These are phyloP conservation scores for Gandaritis pyraliata DNA, from an alignment of 2,888 invertebrate genomes.

Conservation along the genomic window DNA sequence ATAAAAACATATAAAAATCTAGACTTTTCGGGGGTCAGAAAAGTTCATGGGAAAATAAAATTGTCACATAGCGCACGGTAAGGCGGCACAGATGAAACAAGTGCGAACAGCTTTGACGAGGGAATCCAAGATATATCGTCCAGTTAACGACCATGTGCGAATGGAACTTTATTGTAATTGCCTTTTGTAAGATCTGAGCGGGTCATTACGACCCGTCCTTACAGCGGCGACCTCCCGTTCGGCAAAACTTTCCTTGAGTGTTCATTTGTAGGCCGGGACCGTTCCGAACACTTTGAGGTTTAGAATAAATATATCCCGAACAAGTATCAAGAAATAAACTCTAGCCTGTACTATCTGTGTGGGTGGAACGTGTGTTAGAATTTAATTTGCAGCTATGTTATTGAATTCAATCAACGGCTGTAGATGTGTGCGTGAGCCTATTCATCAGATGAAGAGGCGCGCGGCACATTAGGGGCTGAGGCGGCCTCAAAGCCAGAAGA, in stretches of 20 bases:
- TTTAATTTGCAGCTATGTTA: slow-evolving; percentile 53
- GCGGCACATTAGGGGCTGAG: slow-evolving; percentile 77
- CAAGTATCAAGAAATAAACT: slow-evolving; percentile 42
- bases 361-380: slow-evolving; percentile 39
- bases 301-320: slow-evolving; percentile 46
- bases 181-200: slow-evolving; percentile 83
- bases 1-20: neutral
- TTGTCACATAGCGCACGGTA: slow-evolving; percentile 27
- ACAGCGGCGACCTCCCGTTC: slow-evolving; percentile 70
- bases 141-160: slow-evolving; percentile 83
- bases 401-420: slow-evolving; percentile 59
- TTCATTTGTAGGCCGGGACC: slow-evolving; percentile 53
- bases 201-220: slow-evolving; percentile 79
- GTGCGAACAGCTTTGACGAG: slow-evolving; percentile 65
- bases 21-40: neutral
- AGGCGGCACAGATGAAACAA: slow-evolving; percentile 61
- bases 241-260: slow-evolving; percentile 69
- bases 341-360: slow-evolving; percentile 20
- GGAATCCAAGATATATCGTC: slow-evolving; percentile 80
- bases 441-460: slow-evolving; percentile 79
- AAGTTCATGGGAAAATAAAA: slow-evolving; percentile 19
- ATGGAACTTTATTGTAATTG: slow-evolving; percentile 84
- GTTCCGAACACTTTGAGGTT: slow-evolving; percentile 49
- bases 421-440: slow-evolving; percentile 70
- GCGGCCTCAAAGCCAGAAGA: slow-evolving; percentile 84